phyloP scores from a whole-genome alignment of 2,113 vertebrate genomes.

The Gopherus evgoodei region DNA sequence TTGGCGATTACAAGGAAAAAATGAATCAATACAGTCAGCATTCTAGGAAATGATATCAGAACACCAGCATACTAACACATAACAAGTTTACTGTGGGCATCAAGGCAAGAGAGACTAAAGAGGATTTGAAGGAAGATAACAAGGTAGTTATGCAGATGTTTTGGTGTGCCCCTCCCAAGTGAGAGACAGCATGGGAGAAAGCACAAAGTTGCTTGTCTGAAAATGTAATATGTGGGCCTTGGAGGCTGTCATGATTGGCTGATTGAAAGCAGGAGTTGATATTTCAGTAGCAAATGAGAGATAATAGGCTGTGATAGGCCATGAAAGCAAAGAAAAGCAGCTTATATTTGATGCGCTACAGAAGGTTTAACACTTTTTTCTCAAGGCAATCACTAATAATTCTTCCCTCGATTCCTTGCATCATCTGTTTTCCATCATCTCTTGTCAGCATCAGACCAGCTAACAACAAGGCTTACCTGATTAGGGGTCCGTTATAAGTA shows the following conservation, averaged over 20 bases:
- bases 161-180: neutral
- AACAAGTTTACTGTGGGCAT: neutral
- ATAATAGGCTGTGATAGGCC: neutral
- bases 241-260: neutral
- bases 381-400: neutral
- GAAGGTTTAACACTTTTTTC: neutral
- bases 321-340: neutral
- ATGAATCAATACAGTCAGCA: neutral
- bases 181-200: neutral
- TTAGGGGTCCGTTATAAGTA: too few species aligned
- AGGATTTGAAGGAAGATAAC: neutral
- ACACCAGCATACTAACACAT: neutral
- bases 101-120: neutral
- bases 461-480: neutral
- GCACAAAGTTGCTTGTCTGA: neutral
- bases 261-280: neutral
- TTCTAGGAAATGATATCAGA: neutral
- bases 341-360: neutral
- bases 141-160: neutral
- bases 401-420: neutral
- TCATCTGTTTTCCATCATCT: neutral
- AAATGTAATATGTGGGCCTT: neutral
- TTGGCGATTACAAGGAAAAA: neutral
- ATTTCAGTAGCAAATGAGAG: neutral
- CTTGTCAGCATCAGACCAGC: neutral